These are phyloP conservation scores for Coranthus polyacanthus DNA, from an alignment of 2,797 vertebrate species.

Conservation along the genomic window DNA sequence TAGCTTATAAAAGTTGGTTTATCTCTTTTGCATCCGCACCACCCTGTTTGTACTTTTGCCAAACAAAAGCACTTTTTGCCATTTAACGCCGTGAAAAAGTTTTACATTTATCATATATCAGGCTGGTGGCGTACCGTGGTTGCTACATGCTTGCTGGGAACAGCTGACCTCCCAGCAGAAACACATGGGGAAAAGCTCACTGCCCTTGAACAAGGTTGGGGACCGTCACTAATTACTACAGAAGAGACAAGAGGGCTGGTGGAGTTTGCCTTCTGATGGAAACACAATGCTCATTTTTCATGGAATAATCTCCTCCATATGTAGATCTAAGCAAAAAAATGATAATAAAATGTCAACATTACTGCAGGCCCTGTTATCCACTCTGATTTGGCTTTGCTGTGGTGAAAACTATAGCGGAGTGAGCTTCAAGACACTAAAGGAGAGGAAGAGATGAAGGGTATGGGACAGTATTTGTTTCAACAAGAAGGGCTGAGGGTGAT, in stretches of 20 bases:
- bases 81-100: no score
- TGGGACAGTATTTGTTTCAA: slow-evolving; percentile 70
- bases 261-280: slow-evolving; percentile 46
- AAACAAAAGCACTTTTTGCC: no score
- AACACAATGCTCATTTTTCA: slow-evolving; percentile 66
- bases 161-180: slow-evolving; percentile 48
- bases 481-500: slow-evolving; percentile 55
- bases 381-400: slow-evolving; percentile 58
- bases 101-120: no score
- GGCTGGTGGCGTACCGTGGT: no score
- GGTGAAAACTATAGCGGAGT: no score
- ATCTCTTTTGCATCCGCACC: background rate
- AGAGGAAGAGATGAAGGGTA: slow-evolving; percentile 68
- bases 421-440: slow-evolving; percentile 47
- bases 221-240: slow-evolving; percentile 63
- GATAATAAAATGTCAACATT: slow-evolving; percentile 57
- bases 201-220: slow-evolving; percentile 72
- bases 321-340: slow-evolving; percentile 59
- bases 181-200: slow-evolving; percentile 46
- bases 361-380: slow-evolving; percentile 63
- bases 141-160: no score
- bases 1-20: background rate
- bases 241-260: slow-evolving; percentile 29
- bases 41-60: no score
- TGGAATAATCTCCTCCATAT: slow-evolving; percentile 60